Conservation (phyloP, 2,113 vertebrate species). For the Sebastes schlegelii region DNA sequence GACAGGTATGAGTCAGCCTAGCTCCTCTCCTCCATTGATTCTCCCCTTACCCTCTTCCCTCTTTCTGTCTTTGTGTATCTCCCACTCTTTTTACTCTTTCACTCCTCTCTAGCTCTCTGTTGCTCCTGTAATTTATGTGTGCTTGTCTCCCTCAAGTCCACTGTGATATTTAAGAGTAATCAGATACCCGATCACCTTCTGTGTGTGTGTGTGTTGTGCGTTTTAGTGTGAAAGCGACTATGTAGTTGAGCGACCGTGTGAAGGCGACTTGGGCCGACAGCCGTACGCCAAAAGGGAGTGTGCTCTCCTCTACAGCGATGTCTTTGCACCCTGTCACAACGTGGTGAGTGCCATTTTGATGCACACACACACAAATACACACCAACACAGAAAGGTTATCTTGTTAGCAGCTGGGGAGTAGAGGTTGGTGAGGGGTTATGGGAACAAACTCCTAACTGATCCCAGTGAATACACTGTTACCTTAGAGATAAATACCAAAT, state of each 20-base stretch:
- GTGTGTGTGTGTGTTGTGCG: slow-evolving; percentile 59
- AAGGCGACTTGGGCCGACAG: slow-evolving; percentile 95
- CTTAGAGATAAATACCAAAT: slow-evolving; percentile 35
- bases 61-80: slow-evolving; percentile 47
- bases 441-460: slow-evolving; percentile 67
- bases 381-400: slow-evolving; percentile 53
- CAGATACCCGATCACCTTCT: slow-evolving; percentile 68
- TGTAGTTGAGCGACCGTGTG: slow-evolving; percentile 91
- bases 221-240: slow-evolving; percentile 92
- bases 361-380: slow-evolving; percentile 13
- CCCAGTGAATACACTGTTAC: slow-evolving; percentile 11
- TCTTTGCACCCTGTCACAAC: slow-evolving; percentile 96
- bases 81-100: slow-evolving; percentile 17
- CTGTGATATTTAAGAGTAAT: slow-evolving; percentile 81
- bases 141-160: slow-evolving; percentile 58
- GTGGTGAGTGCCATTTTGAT: slow-evolving; percentile 87
- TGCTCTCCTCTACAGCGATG: slow-evolving; percentile 94
- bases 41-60: slow-evolving; percentile 33
- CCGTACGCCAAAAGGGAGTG: slow-evolving; percentile 98
- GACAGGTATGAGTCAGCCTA: slow-evolving; percentile 86
- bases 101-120: slow-evolving; percentile 21
- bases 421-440: slow-evolving; percentile 44
- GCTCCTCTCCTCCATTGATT: slow-evolving; percentile 30
- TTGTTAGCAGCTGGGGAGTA: slow-evolving; percentile 21
- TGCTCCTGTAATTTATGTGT: slow-evolving; percentile 55